Base-by-base conservation (phyloP, 2,888 invertebrate species). In the Xanthorhoe designata region DNA sequence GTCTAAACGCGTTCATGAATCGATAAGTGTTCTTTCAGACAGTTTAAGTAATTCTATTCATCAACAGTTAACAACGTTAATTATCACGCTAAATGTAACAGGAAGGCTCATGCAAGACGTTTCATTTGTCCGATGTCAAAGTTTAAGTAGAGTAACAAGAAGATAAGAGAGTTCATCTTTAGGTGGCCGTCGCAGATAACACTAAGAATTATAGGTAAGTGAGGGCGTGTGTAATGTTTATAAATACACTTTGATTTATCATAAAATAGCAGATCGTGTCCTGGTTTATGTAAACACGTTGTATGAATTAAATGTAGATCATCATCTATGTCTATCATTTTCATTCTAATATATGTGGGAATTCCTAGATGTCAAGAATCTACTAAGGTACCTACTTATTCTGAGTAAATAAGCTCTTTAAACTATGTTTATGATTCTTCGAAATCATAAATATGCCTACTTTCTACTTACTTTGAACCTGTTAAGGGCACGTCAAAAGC, bases 151-250 rank as follows among this genome's bases (percentile, higher is more conserved):
- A 42, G 38, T 38, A 60, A 54, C 47, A 61, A 29, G 38, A 19
- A 8, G 72, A 72, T 72, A 72, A 66, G 42, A 52, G 56, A 15
- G 72, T 67, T 70, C 66, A 70, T 56, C 62, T 58, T 38, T 54
- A 66, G 62, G 61, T 58, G 49, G 17, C 58, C 53, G 32, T 49
- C 18, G 55, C 35, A 59, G 67, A 71, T 65, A 69, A 35, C 58
- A 9, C 45, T 53, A n/a, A 54, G 55, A 42, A 61, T 38, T 45
- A 49, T 38, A 57, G 55, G 45, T 51, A 42, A 47, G 6, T 7
- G 38, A 35, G 51, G 57, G 57, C 53, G 49, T 64, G 47, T 53
- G 18, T 58, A 45, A 58, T 64, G 53, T 58, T 58, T 58, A 57
- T 64, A 58, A 42, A 58, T 63, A 54, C 53, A 7, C 47, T 59